Conservation (phyloP, 2,113 vertebrate genomes). For the Microcebus ravelobensis region DNA sequence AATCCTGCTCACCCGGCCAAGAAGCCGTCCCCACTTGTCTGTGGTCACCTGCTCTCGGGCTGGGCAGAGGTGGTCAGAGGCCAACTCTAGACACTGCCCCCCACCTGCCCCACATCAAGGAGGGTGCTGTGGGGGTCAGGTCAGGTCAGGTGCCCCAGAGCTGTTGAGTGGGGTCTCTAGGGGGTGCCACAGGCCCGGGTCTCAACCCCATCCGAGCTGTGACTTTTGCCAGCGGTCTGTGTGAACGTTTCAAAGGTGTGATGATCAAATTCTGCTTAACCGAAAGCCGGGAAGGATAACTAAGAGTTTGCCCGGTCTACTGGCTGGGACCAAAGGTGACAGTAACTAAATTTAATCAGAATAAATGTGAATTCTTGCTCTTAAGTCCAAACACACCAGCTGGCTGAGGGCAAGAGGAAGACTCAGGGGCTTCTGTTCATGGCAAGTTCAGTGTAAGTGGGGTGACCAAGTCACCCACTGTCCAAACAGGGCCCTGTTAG, state of each 20-base stretch:
- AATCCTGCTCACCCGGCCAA: neutral
- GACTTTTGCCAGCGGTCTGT: too few relatives aligned
- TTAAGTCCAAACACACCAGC: neutral
- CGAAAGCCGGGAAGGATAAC: neutral
- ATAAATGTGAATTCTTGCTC: neutral
- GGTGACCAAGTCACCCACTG: fast-evolving
- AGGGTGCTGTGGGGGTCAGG: neutral
- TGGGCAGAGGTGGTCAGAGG: neutral
- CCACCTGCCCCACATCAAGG: neutral
- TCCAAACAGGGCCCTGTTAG: too few relatives aligned
- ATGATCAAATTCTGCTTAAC: neutral
- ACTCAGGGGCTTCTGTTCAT: fast-evolving
- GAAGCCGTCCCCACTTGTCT: neutral
- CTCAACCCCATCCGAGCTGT: neutral
- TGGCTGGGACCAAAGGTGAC: neutral
- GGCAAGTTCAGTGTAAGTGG: neutral
- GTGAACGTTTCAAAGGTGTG: neutral
- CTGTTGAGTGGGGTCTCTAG: neutral
- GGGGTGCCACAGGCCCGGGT: neutral
- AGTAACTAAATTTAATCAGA: neutral
- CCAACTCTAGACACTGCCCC: neutral
- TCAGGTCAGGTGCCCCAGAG: neutral
- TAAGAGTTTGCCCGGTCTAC: neutral
- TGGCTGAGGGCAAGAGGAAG: neutral
- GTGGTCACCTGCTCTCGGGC: neutral